These are phyloP conservation scores for Aphaenogaster floridana DNA, from an alignment of 1,140 invertebrate species.

Conservation along the genomic window DNA sequence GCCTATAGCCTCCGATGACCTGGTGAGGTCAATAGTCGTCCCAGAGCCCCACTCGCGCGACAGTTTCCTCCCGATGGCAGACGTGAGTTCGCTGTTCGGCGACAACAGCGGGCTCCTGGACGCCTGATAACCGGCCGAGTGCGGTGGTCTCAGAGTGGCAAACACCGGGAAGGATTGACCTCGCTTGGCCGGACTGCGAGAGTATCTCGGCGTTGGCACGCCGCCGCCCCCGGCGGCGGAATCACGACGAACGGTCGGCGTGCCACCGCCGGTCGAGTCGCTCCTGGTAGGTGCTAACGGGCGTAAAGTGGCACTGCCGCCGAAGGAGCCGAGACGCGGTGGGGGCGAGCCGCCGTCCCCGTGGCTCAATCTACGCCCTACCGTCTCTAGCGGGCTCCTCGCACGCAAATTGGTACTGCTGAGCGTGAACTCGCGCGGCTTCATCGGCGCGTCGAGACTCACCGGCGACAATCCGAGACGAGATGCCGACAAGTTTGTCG, in stretches of 20 bases:
- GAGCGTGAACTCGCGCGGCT: conserved; percentile 84
- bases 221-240: conserved; percentile 56
- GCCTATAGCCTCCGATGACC: conserved; percentile 83
- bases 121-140: conserved; percentile 74
- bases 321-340: conserved; percentile 80
- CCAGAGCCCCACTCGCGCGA: conserved; percentile 85
- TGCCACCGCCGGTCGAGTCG: conserved; percentile 79
- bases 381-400: conserved; percentile 84
- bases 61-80: conserved; percentile 83
- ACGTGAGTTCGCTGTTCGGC: conserved; percentile 84
- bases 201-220: conserved; percentile 80
- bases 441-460: conserved; percentile 81
- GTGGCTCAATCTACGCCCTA: conserved; percentile 84
- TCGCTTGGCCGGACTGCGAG: conserved; percentile 84
- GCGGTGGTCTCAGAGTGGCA: conserved; percentile 81
- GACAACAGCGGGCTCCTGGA: conserved; percentile 84
- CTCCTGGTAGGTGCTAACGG: conserved; percentile 78
- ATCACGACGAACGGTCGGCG: conserved; percentile 35
- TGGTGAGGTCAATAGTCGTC: conserved; percentile 80
- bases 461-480: conserved; percentile 82
- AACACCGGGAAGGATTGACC: conserved; percentile 86
- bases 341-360: conserved; percentile 84
- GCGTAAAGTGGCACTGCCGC: conserved; percentile 82
- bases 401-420: conserved; percentile 85
- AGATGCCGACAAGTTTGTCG: conserved; percentile 83